Conservation (phyloP, 2,888 invertebrate genomes). For the Lasioglossum malachurum region DNA sequence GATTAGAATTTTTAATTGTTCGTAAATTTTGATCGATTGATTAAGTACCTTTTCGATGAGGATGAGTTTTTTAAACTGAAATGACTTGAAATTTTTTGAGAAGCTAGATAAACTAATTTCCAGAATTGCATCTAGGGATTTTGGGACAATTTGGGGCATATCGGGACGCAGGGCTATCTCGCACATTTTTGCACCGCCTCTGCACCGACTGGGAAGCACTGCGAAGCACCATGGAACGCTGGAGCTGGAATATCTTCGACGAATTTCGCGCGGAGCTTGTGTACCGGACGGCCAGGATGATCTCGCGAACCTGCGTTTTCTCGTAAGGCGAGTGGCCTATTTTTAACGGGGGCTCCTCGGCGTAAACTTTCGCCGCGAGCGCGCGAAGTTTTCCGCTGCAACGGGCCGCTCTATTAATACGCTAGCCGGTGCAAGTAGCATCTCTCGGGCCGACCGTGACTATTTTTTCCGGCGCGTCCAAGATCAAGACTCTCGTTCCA, state of each 20-base stretch:
- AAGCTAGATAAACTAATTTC: neutral
- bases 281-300: neutral
- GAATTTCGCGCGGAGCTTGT: constrained; percentile 31
- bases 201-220: neutral
- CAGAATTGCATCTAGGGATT: neutral
- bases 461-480: constrained; percentile 47
- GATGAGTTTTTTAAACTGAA: neutral
- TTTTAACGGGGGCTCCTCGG: constrained; percentile 49
- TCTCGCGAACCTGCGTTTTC: constrained; percentile 45
- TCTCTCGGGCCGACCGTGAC: constrained; percentile 33
- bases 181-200: neutral
- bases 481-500: constrained; percentile 82
- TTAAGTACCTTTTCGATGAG: no score
- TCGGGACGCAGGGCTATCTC: neutral
- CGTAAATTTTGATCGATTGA: neutral
- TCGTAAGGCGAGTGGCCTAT: constrained; percentile 58
- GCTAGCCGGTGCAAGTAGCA: constrained; percentile 58
- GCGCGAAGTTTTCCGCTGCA: constrained; percentile 51
- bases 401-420: constrained; percentile 61
- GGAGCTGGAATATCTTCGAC: constrained; percentile 33
- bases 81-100: neutral
- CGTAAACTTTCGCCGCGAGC: constrained; percentile 47
- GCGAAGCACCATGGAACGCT: neutral
- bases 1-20: neutral
- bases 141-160: neutral